phyloP scores from a whole-genome alignment of 2,888 invertebrate genomes.

The Ichneumoninae sp. region DNA sequence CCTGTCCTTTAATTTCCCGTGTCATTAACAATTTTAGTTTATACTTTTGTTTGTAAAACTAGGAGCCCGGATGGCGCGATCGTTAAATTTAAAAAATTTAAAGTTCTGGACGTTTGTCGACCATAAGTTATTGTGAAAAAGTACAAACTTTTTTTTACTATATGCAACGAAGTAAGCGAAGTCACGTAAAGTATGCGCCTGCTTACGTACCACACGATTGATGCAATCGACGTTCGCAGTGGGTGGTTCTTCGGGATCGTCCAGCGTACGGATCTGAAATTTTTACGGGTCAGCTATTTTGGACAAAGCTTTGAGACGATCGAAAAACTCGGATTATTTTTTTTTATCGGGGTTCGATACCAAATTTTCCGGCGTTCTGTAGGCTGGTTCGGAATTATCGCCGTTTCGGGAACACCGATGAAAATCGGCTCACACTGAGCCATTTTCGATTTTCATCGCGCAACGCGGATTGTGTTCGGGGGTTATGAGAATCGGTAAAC shows the following conservation, averaged over 20 bases:
- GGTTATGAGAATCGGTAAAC: constrained; percentile 28
- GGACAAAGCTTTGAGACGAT: neutral
- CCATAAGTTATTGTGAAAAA: too few relatives aligned
- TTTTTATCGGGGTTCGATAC: neutral
- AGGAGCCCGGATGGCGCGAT: too few relatives aligned
- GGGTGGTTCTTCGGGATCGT: neutral
- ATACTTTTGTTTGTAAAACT: too few relatives aligned
- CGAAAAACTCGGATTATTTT: neutral
- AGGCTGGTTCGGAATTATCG: neutral
- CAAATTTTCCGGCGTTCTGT: neutral
- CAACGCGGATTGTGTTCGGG: constrained; percentile 44
- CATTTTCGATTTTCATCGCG: constrained; percentile 48
- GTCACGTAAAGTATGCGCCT: too few relatives aligned
- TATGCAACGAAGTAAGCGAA: neutral
- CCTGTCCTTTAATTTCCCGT: too few relatives aligned
- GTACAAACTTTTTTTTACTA: too few relatives aligned
- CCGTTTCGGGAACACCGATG: neutral
- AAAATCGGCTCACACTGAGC: constrained; percentile 31
- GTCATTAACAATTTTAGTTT: too few relatives aligned
- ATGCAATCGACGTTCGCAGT: too few relatives aligned
- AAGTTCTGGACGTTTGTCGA: too few relatives aligned
- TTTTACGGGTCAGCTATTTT: neutral
- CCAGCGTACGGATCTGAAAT: neutral
- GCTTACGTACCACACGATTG: too few relatives aligned
- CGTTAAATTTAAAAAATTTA: too few relatives aligned